Conservation (phyloP, 2,888 invertebrate genomes). For the Nezara viridula region DNA sequence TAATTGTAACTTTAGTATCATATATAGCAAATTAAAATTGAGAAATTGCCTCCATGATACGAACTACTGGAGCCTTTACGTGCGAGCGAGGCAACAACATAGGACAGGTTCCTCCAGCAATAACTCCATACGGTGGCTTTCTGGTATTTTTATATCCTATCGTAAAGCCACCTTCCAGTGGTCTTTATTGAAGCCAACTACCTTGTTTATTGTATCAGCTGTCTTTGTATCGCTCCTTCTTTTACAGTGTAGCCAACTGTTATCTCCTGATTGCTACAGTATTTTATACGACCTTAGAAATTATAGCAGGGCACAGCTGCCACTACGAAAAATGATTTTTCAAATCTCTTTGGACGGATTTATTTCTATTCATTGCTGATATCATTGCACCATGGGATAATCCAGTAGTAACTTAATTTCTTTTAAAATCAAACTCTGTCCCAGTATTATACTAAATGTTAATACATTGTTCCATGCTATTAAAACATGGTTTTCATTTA, state of each 20-base stretch:
- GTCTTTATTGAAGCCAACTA: constrained; percentile 51
- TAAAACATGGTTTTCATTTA: too few species aligned
- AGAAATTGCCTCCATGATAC: too few species aligned
- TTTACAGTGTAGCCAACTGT: neutral
- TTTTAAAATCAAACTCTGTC: neutral
- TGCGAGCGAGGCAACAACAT: neutral
- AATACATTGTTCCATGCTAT: too few species aligned
- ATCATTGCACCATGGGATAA: neutral
- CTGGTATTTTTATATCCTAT: constrained; percentile 42
- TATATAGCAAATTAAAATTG: too few species aligned
- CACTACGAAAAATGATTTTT: neutral
- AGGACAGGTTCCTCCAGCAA: constrained; percentile 8
- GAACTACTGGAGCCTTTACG: neutral
- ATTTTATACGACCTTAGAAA: neutral
- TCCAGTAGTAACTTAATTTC: neutral
- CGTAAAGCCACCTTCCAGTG: constrained; percentile 48
- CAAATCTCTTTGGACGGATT: neutral
- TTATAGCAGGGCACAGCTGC: neutral
- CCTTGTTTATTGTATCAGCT: constrained; percentile 48
- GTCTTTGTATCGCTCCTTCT: constrained; percentile 25
- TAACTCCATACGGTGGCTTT: constrained; percentile 48
- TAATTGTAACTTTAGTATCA: too few species aligned
- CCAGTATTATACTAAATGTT: too few species aligned
- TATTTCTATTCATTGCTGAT: neutral
- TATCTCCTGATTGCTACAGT: neutral